phyloP scores from a whole-genome alignment of 1,140 invertebrate genomes.

The Ips nitidus region DNA sequence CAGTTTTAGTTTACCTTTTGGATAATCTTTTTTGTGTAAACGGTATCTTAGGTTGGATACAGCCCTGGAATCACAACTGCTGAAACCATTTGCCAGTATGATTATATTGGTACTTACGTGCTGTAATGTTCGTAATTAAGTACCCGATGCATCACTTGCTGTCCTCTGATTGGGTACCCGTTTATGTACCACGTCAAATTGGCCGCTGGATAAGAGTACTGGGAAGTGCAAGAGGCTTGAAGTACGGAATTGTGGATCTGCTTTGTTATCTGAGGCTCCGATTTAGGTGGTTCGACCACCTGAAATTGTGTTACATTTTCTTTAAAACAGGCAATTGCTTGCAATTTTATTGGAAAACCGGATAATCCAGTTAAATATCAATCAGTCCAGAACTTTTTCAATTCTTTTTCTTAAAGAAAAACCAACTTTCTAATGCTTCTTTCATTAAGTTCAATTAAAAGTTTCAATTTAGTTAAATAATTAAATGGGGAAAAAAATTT shows the following conservation, averaged over 20 bases:
- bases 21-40: constrained; percentile 9
- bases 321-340: neutral
- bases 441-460: too few species aligned
- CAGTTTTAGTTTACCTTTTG: constrained; percentile 12
- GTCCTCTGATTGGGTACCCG: constrained; percentile 15
- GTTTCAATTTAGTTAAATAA: too few species aligned
- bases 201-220: constrained; percentile 22
- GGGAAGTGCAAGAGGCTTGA: constrained; percentile 22
- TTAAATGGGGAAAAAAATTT: too few species aligned
- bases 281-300: constrained; percentile 27
- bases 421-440: too few species aligned
- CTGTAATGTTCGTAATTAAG: neutral
- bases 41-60: constrained; percentile 16
- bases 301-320: constrained; percentile 11
- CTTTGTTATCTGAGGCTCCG: constrained; percentile 18
- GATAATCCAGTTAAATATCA: too few species aligned
- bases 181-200: constrained; percentile 35
- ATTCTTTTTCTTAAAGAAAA: too few species aligned
- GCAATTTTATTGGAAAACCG: neutral
- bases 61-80: constrained; percentile 21
- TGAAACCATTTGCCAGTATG: neutral
- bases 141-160: constrained; percentile 1
- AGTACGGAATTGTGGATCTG: constrained; percentile 5
- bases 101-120: neutral
- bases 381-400: too few species aligned